Evolutionary conservation across 2,888 invertebrate genomes (phyloP).

Genomic region (Cataglyphis cursor): DNA sequence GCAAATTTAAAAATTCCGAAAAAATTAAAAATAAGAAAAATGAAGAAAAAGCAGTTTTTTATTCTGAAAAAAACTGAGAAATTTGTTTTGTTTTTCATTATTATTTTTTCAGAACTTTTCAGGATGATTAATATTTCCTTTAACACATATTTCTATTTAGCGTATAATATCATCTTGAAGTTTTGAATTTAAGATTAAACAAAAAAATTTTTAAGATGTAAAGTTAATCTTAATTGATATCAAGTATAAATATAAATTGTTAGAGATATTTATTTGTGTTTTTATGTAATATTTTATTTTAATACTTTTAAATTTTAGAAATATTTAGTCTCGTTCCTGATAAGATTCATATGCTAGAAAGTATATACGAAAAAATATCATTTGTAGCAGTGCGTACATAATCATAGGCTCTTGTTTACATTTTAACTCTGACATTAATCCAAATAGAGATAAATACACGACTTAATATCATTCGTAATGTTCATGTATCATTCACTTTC

Average conservation of each 20-base stretch:
- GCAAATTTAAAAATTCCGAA: not conserved
- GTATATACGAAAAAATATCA: not conserved
- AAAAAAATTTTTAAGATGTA: not conserved
- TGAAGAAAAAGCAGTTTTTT: too few relatives aligned
- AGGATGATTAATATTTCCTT: too few relatives aligned
- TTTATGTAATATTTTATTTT: not conserved
- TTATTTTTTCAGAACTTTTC: too few relatives aligned
- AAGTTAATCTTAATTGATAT: not conserved
- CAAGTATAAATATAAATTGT: not conserved
- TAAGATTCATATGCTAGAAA: not conserved
- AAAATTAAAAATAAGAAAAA: not conserved
- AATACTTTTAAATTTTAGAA: not conserved
- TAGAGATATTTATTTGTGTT: not conserved
- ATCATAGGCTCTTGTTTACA: slow-evolving; percentile 34
- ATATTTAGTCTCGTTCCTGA: not conserved
- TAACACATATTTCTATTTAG: too few relatives aligned
- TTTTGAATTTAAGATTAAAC: not conserved
- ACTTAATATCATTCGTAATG: slow-evolving; percentile 23
- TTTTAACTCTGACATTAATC: slow-evolving; percentile 17
- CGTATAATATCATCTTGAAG: too few relatives aligned
- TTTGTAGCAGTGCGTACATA: slow-evolving; percentile 23
- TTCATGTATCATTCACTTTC: slow-evolving; percentile 52
- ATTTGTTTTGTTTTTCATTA: too few relatives aligned
- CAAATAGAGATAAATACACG: not conserved
- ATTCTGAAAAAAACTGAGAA: too few relatives aligned